Conservation (phyloP, 2,888 invertebrate genomes). For the Lasioglossum calceatum region DNA sequence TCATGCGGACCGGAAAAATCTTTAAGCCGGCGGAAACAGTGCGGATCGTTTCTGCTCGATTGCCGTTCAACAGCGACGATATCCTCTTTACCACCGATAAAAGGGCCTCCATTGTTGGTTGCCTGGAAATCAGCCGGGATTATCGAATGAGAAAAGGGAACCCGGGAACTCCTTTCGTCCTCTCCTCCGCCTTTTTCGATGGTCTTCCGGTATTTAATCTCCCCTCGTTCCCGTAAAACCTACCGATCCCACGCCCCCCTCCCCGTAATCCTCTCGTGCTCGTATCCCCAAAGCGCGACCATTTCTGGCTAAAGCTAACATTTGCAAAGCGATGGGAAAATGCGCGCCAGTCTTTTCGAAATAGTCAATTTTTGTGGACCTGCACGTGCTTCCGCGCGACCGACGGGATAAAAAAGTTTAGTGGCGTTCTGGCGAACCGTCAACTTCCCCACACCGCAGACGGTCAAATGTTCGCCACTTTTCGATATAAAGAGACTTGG, state of each 20-base stretch:
- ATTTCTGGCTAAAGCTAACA: neutral
- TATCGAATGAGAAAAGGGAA: conserved; percentile 66
- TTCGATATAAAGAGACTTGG: neutral
- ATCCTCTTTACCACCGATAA: conserved; percentile 73
- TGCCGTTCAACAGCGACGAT: conserved; percentile 71
- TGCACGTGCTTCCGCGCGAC: neutral
- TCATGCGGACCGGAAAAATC: conserved; percentile 60
- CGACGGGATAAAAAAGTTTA: neutral
- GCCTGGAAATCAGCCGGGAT: conserved; percentile 69
- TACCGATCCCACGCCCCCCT: neutral
- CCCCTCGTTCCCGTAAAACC: neutral
- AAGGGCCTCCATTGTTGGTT: conserved; percentile 60
- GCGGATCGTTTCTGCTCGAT: conserved; percentile 77
- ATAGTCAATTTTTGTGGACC: neutral
- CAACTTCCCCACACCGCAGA: neutral
- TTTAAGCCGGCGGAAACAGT: conserved; percentile 67
- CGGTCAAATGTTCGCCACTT: neutral
- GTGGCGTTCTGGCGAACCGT: neutral
- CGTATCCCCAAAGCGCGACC: neutral
- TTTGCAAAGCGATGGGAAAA: neutral
- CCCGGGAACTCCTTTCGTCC: conserved; percentile 38
- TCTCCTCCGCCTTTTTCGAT: conserved; percentile 42
- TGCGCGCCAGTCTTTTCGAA: neutral
- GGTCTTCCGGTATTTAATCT: conserved; percentile 23
- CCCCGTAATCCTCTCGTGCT: neutral